phyloP scores from a whole-genome alignment of 2,797 vertebrate genomes.

The Calcarius lapponicus region DNA sequence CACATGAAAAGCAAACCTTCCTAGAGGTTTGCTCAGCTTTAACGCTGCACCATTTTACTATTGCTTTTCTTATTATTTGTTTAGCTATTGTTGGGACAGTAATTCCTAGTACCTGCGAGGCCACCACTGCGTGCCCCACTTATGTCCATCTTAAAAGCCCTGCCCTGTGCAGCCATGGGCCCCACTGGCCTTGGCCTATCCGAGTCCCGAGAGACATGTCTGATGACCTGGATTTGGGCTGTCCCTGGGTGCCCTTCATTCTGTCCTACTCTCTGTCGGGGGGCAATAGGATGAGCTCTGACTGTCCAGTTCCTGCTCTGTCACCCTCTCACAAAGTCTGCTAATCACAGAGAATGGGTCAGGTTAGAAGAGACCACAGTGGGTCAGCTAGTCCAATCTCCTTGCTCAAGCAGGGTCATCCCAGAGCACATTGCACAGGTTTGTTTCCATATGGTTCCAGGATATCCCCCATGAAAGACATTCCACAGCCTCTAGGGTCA shows the following conservation, averaged over 20 bases:
- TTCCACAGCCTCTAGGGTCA: no score
- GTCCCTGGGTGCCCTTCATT: neutral
- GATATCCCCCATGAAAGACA: neutral
- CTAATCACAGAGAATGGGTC: neutral
- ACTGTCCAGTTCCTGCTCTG: neutral
- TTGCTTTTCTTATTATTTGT: neutral
- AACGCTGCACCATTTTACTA: neutral
- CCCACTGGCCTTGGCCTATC: neutral
- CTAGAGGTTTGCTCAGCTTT: neutral
- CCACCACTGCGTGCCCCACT: no score
- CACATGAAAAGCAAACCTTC: neutral
- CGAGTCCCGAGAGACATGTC: rapidly evolving
- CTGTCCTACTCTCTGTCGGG: neutral
- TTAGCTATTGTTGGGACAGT: neutral
- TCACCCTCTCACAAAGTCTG: neutral
- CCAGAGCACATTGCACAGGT: neutral
- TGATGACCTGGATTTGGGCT: neutral
- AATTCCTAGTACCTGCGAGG: neutral
- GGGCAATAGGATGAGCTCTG: rapidly evolving
- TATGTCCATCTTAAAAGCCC: neutral
- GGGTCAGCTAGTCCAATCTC: neutral
- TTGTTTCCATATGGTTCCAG: neutral
- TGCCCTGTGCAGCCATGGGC: neutral
- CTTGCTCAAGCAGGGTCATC: neutral
- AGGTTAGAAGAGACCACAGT: neutral